Base-by-base conservation (phyloP, 2,888 invertebrate species). In the Hipparchia sbordonii region DNA sequence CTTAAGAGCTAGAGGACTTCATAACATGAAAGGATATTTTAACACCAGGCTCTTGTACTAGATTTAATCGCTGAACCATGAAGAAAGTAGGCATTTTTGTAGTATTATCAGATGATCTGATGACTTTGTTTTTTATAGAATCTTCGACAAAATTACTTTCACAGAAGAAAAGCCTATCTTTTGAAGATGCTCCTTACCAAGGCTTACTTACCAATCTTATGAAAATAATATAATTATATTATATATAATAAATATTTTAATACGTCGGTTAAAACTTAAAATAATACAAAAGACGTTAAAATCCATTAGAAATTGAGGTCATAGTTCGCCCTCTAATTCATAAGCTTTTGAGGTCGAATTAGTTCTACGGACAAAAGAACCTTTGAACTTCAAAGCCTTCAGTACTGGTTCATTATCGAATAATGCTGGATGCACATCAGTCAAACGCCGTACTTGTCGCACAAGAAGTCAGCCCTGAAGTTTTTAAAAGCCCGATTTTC, bases 11-110 rank as follows among this genome's bases (percentile, higher is more conserved):
- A 13, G 48, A 57, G n/a, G 57, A 39, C 63, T 72, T 72, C 68
- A 67, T 56, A 23, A 63, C 67, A 33, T 63, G 57, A 72, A 51
- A 69, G 69, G 52, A 61, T 69, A 52, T 52, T 69, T 69, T 69
- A 52, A 69, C 69, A 46, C 69, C 68, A 33, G 23, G 2, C 33
- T 61, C 60, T 69, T 61, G 69, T 51, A 10, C 10, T 56, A 52
- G 10, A 52, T 52, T 66, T 23, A n/a, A 63, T 63, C 51, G 51
- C 9, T 45, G 2, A 10, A 4, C 4, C 33, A 45, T 46, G 46
- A n/a, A 61, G n/a, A n/a, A 6, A 2, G 6, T 45, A 39, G 3
- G 4, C 9, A 23, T 61, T 61, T 0, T 39, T 33, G 9, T 23
- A 60, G 23, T 3, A 59, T 5, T 23, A 59, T 2, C 1, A 13